A percentile compares a stretch with the other conserved stretches of the same genome.
Evolutionary conservation across 2,888 invertebrate species (phyloP).

Genomic region (Tipula confusa): DNA sequence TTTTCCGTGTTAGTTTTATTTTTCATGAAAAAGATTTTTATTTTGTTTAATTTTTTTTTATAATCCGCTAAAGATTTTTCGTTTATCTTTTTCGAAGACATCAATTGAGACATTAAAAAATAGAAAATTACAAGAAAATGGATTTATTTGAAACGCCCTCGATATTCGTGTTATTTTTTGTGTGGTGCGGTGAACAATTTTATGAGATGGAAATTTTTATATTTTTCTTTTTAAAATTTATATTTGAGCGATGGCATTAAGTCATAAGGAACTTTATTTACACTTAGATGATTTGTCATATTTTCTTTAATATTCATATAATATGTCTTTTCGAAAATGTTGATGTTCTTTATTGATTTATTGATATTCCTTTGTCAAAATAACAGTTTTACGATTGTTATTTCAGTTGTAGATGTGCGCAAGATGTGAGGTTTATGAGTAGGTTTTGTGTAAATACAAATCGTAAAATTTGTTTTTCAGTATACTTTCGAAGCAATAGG

Average conservation of each 20-base stretch:
- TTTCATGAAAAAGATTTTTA: constrained; percentile 3
- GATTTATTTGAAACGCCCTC: constrained; percentile 27
- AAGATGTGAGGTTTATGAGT: background rate
- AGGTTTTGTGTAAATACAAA: background rate
- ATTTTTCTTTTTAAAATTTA: background rate
- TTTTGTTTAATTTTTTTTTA: background rate
- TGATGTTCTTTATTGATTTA: background rate
- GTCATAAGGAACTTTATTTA: background rate
- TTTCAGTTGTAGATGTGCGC: background rate
- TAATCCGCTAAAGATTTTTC: constrained; percentile 28
- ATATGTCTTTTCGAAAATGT: background rate
- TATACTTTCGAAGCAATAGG: background rate
- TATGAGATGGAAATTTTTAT: background rate
- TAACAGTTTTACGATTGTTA: background rate
- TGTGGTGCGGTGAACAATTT: background rate
- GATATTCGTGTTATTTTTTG: background rate
- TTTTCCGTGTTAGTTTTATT: background rate
- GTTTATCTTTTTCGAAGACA: background rate
- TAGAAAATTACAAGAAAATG: constrained; percentile 28
- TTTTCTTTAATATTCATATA: background rate
- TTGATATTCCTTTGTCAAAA: background rate
- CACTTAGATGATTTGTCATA: background rate
- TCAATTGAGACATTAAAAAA: constrained; percentile 28
- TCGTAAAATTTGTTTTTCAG: background rate
- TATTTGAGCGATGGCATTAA: background rate